Conservation (phyloP, 2,113 vertebrate species). For the Poeciliopsis turrubarensis region DNA sequence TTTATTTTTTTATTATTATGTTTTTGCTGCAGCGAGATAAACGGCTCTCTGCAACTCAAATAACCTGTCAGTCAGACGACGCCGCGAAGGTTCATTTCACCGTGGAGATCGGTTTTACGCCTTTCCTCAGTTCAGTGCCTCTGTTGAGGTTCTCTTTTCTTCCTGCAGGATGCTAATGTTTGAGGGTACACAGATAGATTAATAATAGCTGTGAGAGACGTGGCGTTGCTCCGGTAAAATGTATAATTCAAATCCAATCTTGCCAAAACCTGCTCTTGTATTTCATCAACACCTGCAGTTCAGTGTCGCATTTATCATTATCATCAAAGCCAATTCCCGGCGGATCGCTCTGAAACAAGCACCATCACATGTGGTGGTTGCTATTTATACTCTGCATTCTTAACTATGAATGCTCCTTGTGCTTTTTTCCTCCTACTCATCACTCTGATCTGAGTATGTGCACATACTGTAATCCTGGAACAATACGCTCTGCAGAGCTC, state of each 20-base stretch:
- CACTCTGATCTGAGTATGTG: conserved; percentile 42
- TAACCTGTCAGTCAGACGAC: conserved; percentile 63
- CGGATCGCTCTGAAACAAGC: conserved; percentile 33
- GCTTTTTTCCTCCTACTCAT: conserved; percentile 56
- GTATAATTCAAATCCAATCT: conserved; percentile 54
- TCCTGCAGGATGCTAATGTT: conserved; percentile 20
- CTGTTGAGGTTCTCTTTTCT: not conserved
- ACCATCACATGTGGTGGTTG: conserved; percentile 32
- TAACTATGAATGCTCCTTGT: conserved; percentile 34
- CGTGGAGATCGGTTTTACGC: conserved; percentile 46
- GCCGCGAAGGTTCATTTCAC: conserved; percentile 44
- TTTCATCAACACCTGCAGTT: conserved; percentile 65
- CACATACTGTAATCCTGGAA: conserved; percentile 62
- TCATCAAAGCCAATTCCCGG: conserved; percentile 65
- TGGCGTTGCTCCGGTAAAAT: conserved; percentile 41
- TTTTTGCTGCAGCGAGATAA: conserved; percentile 47
- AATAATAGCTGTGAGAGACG: conserved; percentile 21
- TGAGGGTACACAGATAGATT: conserved; percentile 10
- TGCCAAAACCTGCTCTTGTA: conserved; percentile 34
- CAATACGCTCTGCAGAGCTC: conserved; percentile 46
- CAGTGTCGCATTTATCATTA: conserved; percentile 51
- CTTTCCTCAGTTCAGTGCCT: conserved; percentile 20
- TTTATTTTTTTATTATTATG: not conserved
- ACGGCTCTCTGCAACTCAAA: conserved; percentile 59
- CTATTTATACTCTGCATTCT: conserved; percentile 64